A percentile compares a stretch with the other conserved stretches of the same genome.
Conservation (phyloP, 92 coral and sea anemone genomes). For the Epizoanthus fatuus region DNA sequence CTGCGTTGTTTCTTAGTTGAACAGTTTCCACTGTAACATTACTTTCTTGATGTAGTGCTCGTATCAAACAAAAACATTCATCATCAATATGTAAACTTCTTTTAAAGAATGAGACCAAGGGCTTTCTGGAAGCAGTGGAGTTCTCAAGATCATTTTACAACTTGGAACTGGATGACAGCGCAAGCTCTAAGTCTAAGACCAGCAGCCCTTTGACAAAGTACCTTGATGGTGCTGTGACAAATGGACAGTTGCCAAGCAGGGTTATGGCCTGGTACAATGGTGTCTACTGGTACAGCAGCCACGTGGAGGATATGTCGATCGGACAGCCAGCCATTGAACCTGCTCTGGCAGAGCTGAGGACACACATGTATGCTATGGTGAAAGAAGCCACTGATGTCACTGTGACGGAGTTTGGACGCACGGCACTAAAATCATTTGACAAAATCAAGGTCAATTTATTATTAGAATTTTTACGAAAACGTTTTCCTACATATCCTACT, state of each 20-base stretch:
- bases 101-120: constrained; percentile 2
- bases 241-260: neutral
- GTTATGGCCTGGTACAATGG: constrained; percentile 35
- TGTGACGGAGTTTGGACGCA: constrained; percentile 23
- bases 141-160: neutral
- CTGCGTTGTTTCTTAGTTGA: too few relatives aligned
- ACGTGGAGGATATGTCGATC: constrained; percentile 13
- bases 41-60: too few relatives aligned
- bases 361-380: constrained; percentile 33
- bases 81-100: neutral
- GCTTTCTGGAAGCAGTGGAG: constrained; percentile 14
- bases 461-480: neutral
- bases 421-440: neutral
- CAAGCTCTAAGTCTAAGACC: neutral
- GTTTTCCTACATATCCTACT: too few relatives aligned
- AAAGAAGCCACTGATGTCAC: neutral
- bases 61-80: too few relatives aligned
- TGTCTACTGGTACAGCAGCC: constrained; percentile 1
- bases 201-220: neutral
- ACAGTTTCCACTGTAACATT: too few relatives aligned
- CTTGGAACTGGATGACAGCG: constrained; percentile 14
- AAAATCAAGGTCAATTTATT: neutral
- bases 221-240: neutral
- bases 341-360: too few relatives aligned
- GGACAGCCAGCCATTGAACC: constrained; percentile 14